Evolutionary conservation across 2,113 vertebrate genomes (phyloP).

Genomic region (Grus americana): DNA sequence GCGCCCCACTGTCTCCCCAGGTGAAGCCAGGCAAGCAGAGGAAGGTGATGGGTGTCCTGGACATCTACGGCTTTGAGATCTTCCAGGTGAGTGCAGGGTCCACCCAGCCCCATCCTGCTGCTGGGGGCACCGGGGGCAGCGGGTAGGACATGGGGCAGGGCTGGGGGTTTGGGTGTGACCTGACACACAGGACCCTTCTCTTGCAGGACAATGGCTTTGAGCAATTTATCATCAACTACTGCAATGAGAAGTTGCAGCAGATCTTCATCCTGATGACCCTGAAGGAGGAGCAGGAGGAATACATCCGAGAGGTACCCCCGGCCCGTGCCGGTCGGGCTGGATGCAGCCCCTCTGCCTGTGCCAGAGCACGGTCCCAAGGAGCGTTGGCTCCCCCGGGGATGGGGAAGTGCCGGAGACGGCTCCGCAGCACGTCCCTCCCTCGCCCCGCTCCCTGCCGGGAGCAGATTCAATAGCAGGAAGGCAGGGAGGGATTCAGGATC

Average conservation of each 20-base stretch:
- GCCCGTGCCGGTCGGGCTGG: fast-evolving
- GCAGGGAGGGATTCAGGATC: neutral
- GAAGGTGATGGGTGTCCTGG: slow-evolving; percentile 84
- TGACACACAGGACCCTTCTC: neutral
- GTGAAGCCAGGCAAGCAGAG: slow-evolving; percentile 59
- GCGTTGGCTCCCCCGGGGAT: fast-evolving
- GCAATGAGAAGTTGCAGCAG: slow-evolving; percentile 84
- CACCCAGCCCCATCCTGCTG: neutral
- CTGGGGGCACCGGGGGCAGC: fast-evolving
- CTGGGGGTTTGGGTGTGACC: fast-evolving
- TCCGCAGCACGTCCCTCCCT: fast-evolving
- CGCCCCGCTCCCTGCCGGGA: neutral
- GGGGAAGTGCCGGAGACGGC: neutral
- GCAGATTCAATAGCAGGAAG: slow-evolving; percentile 55
- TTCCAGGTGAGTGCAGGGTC: slow-evolving; percentile 65
- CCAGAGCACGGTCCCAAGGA: neutral
- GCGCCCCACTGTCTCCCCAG: neutral
- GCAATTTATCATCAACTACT: slow-evolving; percentile 86
- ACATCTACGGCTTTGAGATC: slow-evolving; percentile 85
- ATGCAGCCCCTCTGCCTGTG: neutral
- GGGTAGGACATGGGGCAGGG: neutral
- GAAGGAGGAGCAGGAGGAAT: slow-evolving; percentile 84
- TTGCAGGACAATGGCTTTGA: slow-evolving; percentile 79
- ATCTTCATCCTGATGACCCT: slow-evolving; percentile 81
- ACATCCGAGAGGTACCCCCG: slow-evolving; percentile 74